These are phyloP conservation scores for Lasioglossum figueresi DNA, from an alignment of 2,888 invertebrate species.

Conservation along the genomic window DNA sequence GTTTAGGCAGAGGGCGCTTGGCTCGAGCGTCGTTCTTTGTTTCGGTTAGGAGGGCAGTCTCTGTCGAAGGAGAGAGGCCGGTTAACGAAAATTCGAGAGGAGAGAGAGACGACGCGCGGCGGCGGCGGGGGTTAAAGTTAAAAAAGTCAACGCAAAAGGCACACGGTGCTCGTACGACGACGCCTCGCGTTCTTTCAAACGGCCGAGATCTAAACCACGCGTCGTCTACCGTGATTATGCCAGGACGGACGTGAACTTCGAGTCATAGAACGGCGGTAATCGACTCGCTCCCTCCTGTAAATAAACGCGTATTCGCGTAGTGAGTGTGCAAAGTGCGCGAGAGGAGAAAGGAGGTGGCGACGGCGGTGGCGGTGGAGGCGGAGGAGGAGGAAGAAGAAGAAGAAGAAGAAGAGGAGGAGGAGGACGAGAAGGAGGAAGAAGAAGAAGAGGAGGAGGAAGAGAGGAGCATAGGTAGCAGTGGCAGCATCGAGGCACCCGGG, in stretches of 20 bases:
- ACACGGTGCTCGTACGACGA: conserved; percentile 45
- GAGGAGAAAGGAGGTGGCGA: conserved; percentile 55
- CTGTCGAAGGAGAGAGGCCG: conserved; percentile 71
- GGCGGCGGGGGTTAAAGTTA: background rate
- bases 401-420: conserved; percentile 43
- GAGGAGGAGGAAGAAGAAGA: conserved; percentile 34
- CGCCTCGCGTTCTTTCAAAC: conserved; percentile 51
- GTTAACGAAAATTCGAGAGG: conserved; percentile 67
- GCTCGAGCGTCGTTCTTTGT: conserved; percentile 82
- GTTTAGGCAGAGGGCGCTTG: conserved; percentile 71
- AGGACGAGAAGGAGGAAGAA: conserved; percentile 39
- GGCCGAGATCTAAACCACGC: conserved; percentile 33
- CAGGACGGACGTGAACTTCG: conserved; percentile 59
- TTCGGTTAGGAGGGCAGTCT: conserved; percentile 76
- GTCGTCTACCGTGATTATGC: conserved; percentile 58
- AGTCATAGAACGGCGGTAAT: conserved; percentile 49
- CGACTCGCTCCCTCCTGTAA: conserved; percentile 65
- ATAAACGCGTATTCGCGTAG: conserved; percentile 67
- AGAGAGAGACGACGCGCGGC: conserved; percentile 23
- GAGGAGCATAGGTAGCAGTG: conserved; percentile 59
- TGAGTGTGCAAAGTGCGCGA: conserved; percentile 70
- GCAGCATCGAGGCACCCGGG: conserved; percentile 59
- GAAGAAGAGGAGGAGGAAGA: conserved; percentile 48
- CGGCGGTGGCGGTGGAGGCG: conserved; percentile 26
- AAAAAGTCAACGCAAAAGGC: conserved; percentile 8